These are phyloP conservation scores for Sorex araneus DNA, from an alignment of 2,113 vertebrate species.

Conservation along the genomic window DNA sequence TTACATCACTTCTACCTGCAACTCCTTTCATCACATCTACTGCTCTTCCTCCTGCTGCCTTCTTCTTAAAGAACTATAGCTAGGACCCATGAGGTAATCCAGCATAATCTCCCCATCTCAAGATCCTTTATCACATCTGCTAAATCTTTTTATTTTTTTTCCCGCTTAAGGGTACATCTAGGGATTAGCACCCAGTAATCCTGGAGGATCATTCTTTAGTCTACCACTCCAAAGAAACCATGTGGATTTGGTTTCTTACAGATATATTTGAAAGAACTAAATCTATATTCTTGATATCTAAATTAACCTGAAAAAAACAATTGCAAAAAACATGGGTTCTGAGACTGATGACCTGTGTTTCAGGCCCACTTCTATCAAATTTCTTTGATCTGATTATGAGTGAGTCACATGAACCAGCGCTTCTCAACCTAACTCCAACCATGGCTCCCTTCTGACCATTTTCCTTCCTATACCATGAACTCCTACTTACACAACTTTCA, in stretches of 20 bases:
- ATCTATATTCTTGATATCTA: slow-evolving; percentile 20
- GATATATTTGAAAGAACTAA: background rate
- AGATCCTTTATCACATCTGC: background rate
- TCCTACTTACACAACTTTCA: too few relatives aligned
- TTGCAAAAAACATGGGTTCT: background rate
- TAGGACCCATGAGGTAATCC: background rate
- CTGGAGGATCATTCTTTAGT: background rate
- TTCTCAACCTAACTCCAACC: too few relatives aligned
- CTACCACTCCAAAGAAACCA: background rate
- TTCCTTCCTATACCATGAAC: too few relatives aligned
- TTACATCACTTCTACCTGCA: background rate
- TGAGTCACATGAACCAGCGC: background rate
- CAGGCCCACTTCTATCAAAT: background rate
- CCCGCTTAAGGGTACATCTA: background rate
- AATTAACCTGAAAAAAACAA: background rate
- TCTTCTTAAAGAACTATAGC: background rate
- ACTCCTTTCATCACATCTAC: background rate
- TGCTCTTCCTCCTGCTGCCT: background rate
- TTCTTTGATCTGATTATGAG: background rate
- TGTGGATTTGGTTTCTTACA: background rate
- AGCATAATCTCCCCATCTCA: background rate
- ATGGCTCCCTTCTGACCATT: too few relatives aligned
- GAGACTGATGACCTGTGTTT: background rate
- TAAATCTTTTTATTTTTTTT: background rate
- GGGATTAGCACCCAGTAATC: background rate